Conservation (phyloP, 1,140 invertebrate species). For the Meteorus sp. region DNA sequence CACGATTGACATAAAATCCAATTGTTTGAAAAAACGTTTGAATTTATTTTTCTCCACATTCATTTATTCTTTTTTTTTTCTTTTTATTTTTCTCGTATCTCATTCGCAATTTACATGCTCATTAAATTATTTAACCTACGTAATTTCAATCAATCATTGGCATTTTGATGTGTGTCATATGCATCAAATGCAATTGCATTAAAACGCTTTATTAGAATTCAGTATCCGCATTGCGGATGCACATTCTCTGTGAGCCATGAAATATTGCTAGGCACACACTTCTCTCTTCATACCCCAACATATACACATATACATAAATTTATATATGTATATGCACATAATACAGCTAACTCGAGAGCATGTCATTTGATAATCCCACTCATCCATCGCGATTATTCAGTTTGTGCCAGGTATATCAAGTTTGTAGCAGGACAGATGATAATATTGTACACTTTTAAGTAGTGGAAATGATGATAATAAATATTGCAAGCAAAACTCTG, state of each 20-base stretch:
- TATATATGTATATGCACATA: conserved; percentile 7
- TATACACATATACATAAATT: conserved; percentile 1
- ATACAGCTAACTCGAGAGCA: not conserved
- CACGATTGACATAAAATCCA: too few species aligned
- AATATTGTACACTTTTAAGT: too few species aligned
- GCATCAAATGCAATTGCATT: not conserved
- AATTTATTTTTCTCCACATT: too few species aligned
- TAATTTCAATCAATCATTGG: not conserved
- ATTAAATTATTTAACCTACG: too few species aligned
- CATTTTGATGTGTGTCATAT: too few species aligned
- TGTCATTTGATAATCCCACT: conserved; percentile 24
- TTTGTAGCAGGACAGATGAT: too few species aligned
- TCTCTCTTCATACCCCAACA: too few species aligned
- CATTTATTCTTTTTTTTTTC: too few species aligned
- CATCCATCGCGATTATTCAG: conserved; percentile 24
- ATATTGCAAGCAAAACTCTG: not conserved
- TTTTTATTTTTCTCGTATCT: too few species aligned
- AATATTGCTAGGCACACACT: conserved; percentile 26
- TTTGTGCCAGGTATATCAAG: too few species aligned
- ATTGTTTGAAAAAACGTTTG: too few species aligned
- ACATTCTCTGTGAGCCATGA: conserved; percentile 20
- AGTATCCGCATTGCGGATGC: conserved; percentile 26
- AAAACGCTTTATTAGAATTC: conserved; percentile 21
- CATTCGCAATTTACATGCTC: too few species aligned
- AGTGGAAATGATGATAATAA: not conserved